These are phyloP conservation scores for Limosa lapponica DNA, from an alignment of 2,797 vertebrate genomes.

Conservation along the genomic window DNA sequence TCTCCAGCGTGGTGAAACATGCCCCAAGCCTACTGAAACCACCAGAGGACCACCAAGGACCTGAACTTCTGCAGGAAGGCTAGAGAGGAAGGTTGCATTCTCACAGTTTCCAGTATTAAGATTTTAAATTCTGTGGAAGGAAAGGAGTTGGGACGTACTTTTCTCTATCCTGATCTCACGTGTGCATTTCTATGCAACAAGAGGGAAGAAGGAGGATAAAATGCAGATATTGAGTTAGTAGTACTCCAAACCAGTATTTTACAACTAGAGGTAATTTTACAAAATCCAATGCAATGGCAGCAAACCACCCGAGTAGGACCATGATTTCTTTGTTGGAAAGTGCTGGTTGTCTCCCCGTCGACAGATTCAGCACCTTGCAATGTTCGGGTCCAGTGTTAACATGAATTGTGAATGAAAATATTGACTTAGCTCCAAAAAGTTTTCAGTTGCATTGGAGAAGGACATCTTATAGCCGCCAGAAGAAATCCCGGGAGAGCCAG, in stretches of 20 bases:
- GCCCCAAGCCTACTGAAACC: not conserved
- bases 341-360: not conserved
- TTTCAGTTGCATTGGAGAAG: slow-evolving; percentile 12
- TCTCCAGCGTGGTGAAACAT: not conserved
- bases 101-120: not conserved
- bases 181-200: not conserved
- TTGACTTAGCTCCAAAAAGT: slow-evolving; percentile 54
- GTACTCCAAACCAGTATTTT: not conserved
- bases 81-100: not conserved
- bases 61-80: not conserved
- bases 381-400: slow-evolving; percentile 19
- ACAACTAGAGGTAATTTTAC: not conserved
- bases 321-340: slow-evolving; percentile 8
- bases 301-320: not conserved
- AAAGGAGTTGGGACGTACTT: not conserved
- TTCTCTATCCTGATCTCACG: not conserved
- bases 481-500: slow-evolving; percentile 41
- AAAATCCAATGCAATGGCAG: not conserved
- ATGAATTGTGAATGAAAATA: slow-evolving; percentile 60
- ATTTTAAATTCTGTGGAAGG: not conserved
- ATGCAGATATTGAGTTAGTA: not conserved
- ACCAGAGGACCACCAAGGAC: not conserved
- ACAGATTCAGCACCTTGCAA: slow-evolving; percentile 10
- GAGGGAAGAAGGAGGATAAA: not conserved
- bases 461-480: not conserved